These are phyloP conservation scores for Drosophila stalkeri DNA, from an alignment of 2,888 invertebrate genomes.

Conservation along the genomic window DNA sequence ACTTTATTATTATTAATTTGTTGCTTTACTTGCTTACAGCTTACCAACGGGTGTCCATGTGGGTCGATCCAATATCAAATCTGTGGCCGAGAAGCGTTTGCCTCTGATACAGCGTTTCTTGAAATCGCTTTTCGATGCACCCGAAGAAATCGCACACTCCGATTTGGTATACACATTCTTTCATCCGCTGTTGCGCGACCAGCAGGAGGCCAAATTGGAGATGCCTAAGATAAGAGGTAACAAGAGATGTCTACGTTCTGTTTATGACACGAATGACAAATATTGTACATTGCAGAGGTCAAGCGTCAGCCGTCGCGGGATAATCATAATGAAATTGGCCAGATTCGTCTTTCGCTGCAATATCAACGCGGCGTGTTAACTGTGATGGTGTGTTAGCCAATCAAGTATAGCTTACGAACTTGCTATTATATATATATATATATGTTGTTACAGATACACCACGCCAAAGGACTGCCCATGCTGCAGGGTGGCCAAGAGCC, in stretches of 20 bases:
- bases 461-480: conserved; percentile 94
- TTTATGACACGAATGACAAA: background rate
- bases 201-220: conserved; percentile 94
- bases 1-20: too few relatives aligned
- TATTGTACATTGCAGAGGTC: conserved; percentile 51
- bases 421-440: background rate
- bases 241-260: background rate
- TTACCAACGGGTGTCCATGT: conserved; percentile 91
- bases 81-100: conserved; percentile 97
- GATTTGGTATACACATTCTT: conserved; percentile 99
- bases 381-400: conserved; percentile 88
- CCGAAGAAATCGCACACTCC: conserved; percentile 97
- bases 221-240: conserved; percentile 91
- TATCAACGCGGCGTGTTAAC: conserved; percentile 91
- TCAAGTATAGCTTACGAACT: background rate
- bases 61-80: conserved; percentile 96
- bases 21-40: conserved; percentile 83
- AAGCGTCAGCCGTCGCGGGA: conserved; percentile 82
- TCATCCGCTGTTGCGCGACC: conserved; percentile 97
- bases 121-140: conserved; percentile 92
- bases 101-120: conserved; percentile 95
- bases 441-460: conserved; percentile 87
- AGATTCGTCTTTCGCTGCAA: conserved; percentile 92
- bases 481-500: conserved; percentile 93
- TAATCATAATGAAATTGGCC: conserved; percentile 87